phyloP scores from a whole-genome alignment of 2,113 vertebrate species.

The Limnothrissa miodon region DNA sequence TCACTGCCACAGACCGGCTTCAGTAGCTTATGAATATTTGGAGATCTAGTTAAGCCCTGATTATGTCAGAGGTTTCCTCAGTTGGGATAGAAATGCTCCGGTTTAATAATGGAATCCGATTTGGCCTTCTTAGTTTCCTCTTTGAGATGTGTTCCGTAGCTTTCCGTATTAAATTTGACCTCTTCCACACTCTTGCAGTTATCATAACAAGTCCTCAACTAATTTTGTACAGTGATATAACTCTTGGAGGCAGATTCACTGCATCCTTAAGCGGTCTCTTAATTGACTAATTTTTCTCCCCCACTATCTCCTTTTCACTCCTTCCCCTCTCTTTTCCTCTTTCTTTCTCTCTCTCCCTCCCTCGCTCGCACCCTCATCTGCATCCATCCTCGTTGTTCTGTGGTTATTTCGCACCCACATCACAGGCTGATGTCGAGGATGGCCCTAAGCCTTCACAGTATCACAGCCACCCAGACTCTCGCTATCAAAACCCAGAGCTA shows the following conservation, averaged over 20 bases:
- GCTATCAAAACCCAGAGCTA: conserved; percentile 21
- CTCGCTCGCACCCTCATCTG: background rate
- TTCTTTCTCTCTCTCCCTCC: background rate
- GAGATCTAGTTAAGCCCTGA: background rate
- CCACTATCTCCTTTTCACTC: background rate
- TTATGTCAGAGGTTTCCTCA: background rate
- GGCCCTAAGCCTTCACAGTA: conserved; percentile 38
- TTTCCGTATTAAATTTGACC: conserved; percentile 36
- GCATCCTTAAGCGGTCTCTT: conserved; percentile 41
- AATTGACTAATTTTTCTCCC: conserved; percentile 41
- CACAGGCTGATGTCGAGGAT: conserved; percentile 20
- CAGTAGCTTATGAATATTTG: background rate
- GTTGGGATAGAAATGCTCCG: background rate
- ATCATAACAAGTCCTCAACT: conserved; percentile 36
- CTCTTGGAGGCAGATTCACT: conserved; percentile 35
- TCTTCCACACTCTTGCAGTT: conserved; percentile 25
- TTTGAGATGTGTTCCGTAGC: background rate
- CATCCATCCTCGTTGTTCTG: conserved; percentile 23
- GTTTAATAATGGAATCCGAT: background rate
- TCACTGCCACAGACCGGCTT: background rate
- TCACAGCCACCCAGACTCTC: conserved; percentile 32
- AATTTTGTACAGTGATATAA: conserved; percentile 33
- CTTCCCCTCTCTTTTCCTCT: background rate
- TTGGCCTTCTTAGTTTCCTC: background rate
- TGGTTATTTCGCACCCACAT: conserved; percentile 41